phyloP scores from a whole-genome alignment of 2,888 invertebrate genomes.

The Oscheius onirici region DNA sequence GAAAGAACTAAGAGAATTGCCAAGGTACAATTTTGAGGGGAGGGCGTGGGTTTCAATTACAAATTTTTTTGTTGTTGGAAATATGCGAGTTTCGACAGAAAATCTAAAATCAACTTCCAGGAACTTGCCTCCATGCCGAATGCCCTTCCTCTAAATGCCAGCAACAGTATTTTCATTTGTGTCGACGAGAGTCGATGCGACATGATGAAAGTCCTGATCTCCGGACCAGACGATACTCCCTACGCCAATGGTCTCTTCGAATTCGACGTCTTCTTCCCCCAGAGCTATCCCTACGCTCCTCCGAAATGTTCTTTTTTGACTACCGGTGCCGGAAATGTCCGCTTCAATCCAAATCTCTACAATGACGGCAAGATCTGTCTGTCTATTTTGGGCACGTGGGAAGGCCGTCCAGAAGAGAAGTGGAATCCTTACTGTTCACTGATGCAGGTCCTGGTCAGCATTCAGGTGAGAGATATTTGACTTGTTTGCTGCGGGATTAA shows the following conservation, averaged over 20 bases:
- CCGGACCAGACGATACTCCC: slow-evolving; percentile 76
- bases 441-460: slow-evolving; percentile 70
- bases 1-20: slow-evolving; percentile 66
- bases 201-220: slow-evolving; percentile 68
- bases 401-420: slow-evolving; percentile 71
- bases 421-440: slow-evolving; percentile 71
- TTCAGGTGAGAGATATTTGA: slow-evolving; percentile 59
- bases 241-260: slow-evolving; percentile 77
- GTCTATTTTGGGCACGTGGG: slow-evolving; percentile 71
- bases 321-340: slow-evolving; percentile 76
- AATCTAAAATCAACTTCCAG: too few relatives aligned
- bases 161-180: slow-evolving; percentile 70
- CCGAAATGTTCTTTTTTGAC: slow-evolving; percentile 78
- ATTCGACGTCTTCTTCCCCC: slow-evolving; percentile 71
- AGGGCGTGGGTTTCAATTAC: too few relatives aligned
- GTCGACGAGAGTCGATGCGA: slow-evolving; percentile 70
- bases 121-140: slow-evolving; percentile 70
- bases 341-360: slow-evolving; percentile 79
- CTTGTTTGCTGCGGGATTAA: too few relatives aligned
- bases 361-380: slow-evolving; percentile 76
- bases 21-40: slow-evolving; percentile 34
- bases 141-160: slow-evolving; percentile 62
- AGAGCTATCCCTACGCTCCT: slow-evolving; percentile 76
- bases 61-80: too few relatives aligned
- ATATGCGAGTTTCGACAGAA: too few relatives aligned